Evolutionary conservation across 1,140 invertebrate species (phyloP).

Genomic region (Octopus bimaculoides): DNA sequence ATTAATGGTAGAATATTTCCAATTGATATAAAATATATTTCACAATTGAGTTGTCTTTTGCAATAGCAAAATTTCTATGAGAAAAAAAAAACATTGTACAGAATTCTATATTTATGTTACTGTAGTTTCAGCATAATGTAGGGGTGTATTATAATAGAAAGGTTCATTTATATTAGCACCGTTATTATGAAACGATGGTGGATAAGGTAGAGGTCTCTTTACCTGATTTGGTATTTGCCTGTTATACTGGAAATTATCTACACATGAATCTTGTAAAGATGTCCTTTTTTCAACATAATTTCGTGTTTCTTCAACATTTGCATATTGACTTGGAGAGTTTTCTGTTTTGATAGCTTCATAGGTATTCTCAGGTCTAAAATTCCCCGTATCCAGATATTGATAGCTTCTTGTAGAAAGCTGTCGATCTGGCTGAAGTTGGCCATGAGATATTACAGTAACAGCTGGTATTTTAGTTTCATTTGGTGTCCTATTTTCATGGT

Average conservation of each 20-base stretch:
- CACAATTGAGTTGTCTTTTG: too few relatives aligned
- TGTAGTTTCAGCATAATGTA: too few relatives aligned
- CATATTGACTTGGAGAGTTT: not conserved
- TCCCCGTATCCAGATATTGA: slow-evolving; percentile 31
- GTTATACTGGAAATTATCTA: not conserved
- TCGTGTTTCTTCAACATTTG: not conserved
- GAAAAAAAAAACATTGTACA: too few relatives aligned
- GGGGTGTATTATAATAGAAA: too few relatives aligned
- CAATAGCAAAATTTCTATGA: too few relatives aligned
- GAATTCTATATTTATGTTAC: too few relatives aligned
- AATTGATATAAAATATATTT: too few relatives aligned
- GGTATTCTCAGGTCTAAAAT: not conserved
- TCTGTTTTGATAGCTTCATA: not conserved
- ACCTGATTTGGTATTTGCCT: too few relatives aligned
- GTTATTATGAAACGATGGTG: too few relatives aligned
- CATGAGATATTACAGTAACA: slow-evolving; percentile 37
- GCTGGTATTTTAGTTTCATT: slow-evolving; percentile 21
- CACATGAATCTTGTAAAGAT: not conserved
- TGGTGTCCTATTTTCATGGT: not conserved
- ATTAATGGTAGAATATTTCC: too few relatives aligned
- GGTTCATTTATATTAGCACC: too few relatives aligned
- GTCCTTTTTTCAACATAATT: not conserved
- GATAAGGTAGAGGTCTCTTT: too few relatives aligned
- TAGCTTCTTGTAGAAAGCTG: slow-evolving; percentile 45
- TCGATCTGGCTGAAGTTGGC: slow-evolving; percentile 23